Percentiles rank a stretch among this genome's conserved stretches.
phyloP scores from a whole-genome alignment of 2,113 vertebrate species.

The Lipotes vexillifer region DNA sequence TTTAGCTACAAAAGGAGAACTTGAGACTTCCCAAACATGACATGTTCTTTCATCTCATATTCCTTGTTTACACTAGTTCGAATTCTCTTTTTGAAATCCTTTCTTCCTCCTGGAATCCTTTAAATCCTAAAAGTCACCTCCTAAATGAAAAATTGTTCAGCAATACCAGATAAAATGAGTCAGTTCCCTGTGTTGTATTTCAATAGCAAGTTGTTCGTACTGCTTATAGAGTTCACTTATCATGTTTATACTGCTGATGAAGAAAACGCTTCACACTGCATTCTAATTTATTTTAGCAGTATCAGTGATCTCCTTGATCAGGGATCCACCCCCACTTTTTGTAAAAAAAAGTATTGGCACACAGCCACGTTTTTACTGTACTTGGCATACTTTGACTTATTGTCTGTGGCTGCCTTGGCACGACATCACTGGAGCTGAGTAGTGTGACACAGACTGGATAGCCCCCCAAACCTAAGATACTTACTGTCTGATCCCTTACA shows the following conservation, averaged over 20 bases:
- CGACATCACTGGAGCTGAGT: neutral
- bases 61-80: neutral
- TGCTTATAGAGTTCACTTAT: neutral
- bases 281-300: neutral
- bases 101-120: neutral
- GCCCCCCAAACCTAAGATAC: neutral
- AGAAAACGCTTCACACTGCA: neutral
- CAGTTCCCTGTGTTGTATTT: neutral
- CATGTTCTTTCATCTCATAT: constrained; percentile 11
- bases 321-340: neutral
- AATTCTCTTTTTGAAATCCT: constrained; percentile 22
- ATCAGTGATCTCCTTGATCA: neutral
- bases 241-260: neutral
- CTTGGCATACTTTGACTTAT: neutral
- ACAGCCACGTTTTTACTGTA: neutral
- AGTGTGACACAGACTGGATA: neutral
- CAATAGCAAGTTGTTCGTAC: neutral
- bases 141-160: constrained; percentile 7
- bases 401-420: neutral
- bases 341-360: neutral
- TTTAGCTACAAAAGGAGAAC: constrained; percentile 19
- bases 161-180: neutral
- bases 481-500: neutral
- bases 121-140: neutral
- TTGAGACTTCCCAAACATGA: neutral